Percentiles rank a stretch among this genome's conserved stretches.
Evolutionary conservation across 2,797 vertebrate genomes (phyloP).

Genomic region (Lemur catta): DNA sequence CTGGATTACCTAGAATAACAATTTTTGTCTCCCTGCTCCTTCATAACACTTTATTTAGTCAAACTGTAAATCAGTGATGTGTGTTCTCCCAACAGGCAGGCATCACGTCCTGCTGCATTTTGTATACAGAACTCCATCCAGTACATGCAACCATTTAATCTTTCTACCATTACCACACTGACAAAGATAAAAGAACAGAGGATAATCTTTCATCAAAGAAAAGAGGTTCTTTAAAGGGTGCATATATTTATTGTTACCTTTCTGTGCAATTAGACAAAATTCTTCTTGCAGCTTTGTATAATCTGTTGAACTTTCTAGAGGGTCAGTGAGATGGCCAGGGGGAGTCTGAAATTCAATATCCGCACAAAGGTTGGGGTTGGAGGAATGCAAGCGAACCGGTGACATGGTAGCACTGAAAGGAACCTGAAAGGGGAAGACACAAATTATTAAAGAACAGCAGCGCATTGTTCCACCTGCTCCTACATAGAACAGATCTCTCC

Average conservation of each 20-base stretch:
- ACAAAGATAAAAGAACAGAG: background rate
- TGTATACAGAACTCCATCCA: background rate
- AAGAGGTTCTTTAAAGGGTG: background rate
- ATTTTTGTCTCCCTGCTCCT: background rate
- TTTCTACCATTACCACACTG: background rate
- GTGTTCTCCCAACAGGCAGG: background rate
- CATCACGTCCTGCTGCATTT: background rate
- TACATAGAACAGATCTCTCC: background rate
- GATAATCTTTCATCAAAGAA: background rate
- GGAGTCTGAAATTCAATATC: conserved; percentile 95
- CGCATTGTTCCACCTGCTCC: background rate
- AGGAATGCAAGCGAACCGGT: conserved; percentile 94
- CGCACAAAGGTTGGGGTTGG: conserved; percentile 98
- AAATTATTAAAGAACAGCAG: background rate
- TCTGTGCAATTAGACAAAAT: conserved; percentile 97
- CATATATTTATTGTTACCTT: conserved; percentile 86
- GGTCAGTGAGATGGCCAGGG: conserved; percentile 89
- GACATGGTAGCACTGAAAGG: conserved; percentile 96
- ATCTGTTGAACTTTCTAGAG: conserved; percentile 91
- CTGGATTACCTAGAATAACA: background rate
- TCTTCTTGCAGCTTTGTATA: conserved; percentile 99
- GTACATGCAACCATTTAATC: background rate
- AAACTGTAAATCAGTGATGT: background rate
- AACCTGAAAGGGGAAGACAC: conserved; percentile 86
- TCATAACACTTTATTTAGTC: background rate